Evolutionary conservation across 2,888 invertebrate genomes (phyloP), one percentile per base, ranked within the genome.

Genomic region (Phyllotreta striolata): DNA sequence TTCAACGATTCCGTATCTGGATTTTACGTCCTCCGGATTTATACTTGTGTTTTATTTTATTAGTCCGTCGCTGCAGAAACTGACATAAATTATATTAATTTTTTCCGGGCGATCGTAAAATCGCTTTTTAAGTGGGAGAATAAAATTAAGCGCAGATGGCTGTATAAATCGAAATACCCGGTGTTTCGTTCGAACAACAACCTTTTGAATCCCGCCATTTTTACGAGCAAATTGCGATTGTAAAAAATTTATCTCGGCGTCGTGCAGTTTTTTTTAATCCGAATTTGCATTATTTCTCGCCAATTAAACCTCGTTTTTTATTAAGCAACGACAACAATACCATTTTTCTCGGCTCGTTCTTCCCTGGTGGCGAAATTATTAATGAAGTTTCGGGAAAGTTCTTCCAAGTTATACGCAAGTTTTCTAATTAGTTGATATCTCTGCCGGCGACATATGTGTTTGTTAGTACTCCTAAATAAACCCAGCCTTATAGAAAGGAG

Each of bases 1-100:
- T 1, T 4, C 58, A 14, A 62, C 62, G 65, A 55, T 55, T 58
- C 46, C 47, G 24, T 40, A 52, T 62, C 51, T 62, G 62, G 51
- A 63, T 63, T 57, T 63, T 57, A 56, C 43, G 52, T 63, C 37
- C 52, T 41, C 37, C 51, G 57, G 57, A 63, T 47, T 63, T 57
- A 37, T 24, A 24, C 39, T 57, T 14, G 57, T 57, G 44, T 52
- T 63, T 63, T 57, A 63, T 57, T 63, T 56, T 37, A 43, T 51
- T 51, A 6, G 24, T 2, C 49, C 34, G 5, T 24, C 12, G 6
- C 34, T 8, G 47, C 47, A 1, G 8, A 10, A 24, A 47, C n/a
- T 14, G 24, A 47, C 14, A 12, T 47, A 47, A 6, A n/a, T 41
- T 41, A 41, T 41, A 41, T 10, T 9, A 41, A 41, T n/a, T 41